Percentiles rank a stretch among this genome's conserved stretches.
Evolutionary conservation across 2,113 vertebrate species (phyloP).

Genomic region (Sturnus vulgaris): DNA sequence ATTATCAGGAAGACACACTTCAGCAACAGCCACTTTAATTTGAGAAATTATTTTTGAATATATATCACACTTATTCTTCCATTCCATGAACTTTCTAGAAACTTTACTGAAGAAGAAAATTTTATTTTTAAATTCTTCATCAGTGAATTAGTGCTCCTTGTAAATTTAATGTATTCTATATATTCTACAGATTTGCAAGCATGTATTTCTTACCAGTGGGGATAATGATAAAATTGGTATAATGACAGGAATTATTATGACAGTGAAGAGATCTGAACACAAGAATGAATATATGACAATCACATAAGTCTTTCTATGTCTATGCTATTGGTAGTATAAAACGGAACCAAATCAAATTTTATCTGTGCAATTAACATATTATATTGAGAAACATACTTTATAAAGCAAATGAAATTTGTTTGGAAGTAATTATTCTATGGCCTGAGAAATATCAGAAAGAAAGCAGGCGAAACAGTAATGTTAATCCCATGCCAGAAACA

Average conservation of each 20-base stretch:
- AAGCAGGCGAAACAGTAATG: constrained; percentile 9
- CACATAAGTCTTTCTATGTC: constrained; percentile 47
- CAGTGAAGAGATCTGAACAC: constrained; percentile 64
- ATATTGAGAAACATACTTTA: constrained; percentile 32
- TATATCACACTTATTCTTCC: not conserved
- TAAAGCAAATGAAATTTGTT: constrained; percentile 44
- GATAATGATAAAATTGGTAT: constrained; percentile 62
- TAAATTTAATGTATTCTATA: constrained; percentile 57
- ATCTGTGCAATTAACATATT: not conserved
- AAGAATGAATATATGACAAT: constrained; percentile 64
- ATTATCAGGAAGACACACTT: not conserved
- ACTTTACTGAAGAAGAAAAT: not conserved
- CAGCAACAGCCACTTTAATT: not conserved
- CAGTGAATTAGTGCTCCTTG: constrained; percentile 50
- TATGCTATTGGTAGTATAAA: constrained; percentile 19
- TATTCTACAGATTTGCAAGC: constrained; percentile 61
- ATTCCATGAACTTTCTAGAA: not conserved
- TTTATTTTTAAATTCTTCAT: constrained; percentile 34
- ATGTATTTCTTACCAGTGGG: constrained; percentile 54
- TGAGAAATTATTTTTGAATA: constrained; percentile 2
- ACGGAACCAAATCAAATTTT: not conserved
- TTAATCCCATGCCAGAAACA: constrained; percentile 50
- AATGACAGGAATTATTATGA: constrained; percentile 71
- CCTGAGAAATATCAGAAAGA: constrained; percentile 40
- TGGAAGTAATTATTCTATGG: constrained; percentile 21